Evolutionary conservation across 2,797 vertebrate species (phyloP).

Genomic region (Ammospiza maritima): DNA sequence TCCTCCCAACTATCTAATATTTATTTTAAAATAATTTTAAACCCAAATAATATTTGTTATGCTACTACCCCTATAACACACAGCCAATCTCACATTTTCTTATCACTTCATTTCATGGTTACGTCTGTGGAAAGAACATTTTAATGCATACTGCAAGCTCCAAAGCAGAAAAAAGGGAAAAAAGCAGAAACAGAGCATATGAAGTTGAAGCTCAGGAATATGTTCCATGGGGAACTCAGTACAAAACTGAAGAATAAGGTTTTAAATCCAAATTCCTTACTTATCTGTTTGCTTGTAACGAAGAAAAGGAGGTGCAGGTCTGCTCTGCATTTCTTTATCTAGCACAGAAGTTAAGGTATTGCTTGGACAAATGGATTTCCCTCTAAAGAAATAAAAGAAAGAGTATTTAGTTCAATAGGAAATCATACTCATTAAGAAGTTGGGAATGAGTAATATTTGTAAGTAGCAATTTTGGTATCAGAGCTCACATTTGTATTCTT

Average conservation of each 20-base stretch:
- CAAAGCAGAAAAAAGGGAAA: neutral
- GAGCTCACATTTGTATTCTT: neutral
- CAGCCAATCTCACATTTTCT: neutral
- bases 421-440: neutral
- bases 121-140: neutral
- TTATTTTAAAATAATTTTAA: neutral
- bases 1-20: neutral
- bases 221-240: neutral
- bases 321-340: constrained; percentile 85
- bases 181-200: neutral
- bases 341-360: constrained; percentile 86
- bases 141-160: neutral
- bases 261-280: constrained; percentile 76
- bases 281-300: constrained; percentile 91
- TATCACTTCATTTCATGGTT: neutral
- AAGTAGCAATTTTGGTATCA: neutral
- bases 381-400: constrained; percentile 79
- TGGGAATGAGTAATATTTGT: neutral
- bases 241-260: neutral
- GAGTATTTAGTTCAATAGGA: neutral
- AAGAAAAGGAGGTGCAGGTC: constrained; percentile 91
- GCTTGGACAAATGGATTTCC: constrained; percentile 88
- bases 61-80: neutral
- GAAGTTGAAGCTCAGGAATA: neutral
- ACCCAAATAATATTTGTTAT: neutral